These are phyloP conservation scores for Corythornis vintsioides DNA, from an alignment of 2,113 vertebrate species.

Conservation along the genomic window DNA sequence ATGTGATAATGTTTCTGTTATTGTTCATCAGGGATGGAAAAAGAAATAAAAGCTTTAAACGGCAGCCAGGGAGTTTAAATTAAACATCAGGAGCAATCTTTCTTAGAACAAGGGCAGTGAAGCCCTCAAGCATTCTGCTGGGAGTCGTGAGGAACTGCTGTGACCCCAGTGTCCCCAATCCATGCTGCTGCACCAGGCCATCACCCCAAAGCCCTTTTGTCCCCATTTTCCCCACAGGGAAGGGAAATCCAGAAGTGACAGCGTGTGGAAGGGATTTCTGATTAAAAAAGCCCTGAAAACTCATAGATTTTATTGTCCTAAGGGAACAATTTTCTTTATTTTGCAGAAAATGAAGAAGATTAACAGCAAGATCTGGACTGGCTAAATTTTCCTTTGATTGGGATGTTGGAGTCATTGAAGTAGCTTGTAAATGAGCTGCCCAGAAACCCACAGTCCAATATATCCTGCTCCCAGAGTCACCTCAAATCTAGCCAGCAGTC, in stretches of 20 bases:
- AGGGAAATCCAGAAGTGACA: neutral
- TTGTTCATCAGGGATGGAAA: conserved; percentile 14
- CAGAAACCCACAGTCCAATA: neutral
- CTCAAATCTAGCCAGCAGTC: neutral
- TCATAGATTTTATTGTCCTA: neutral
- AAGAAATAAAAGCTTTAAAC: neutral
- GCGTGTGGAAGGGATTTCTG: neutral
- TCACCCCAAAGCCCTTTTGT: neutral
- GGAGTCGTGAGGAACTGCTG: neutral
- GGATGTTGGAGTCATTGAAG: rapidly evolving
- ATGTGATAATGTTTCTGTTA: conserved; percentile 15
- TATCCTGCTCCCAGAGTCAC: neutral
- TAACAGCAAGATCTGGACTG: neutral
- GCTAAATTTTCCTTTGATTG: neutral
- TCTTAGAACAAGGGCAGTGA: neutral
- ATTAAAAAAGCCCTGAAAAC: neutral
- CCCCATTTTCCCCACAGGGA: neutral
- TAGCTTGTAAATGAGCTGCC: neutral
- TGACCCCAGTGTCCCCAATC: neutral
- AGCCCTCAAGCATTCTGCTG: neutral
- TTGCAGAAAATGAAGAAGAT: neutral
- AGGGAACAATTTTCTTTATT: neutral
- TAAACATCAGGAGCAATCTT: conserved; percentile 3
- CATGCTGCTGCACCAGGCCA: neutral
- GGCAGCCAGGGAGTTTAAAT: neutral